Percentiles rank a stretch among this genome's conserved stretches.
Conservation (phyloP, 2,888 invertebrate genomes). For the Volucella inflata region DNA sequence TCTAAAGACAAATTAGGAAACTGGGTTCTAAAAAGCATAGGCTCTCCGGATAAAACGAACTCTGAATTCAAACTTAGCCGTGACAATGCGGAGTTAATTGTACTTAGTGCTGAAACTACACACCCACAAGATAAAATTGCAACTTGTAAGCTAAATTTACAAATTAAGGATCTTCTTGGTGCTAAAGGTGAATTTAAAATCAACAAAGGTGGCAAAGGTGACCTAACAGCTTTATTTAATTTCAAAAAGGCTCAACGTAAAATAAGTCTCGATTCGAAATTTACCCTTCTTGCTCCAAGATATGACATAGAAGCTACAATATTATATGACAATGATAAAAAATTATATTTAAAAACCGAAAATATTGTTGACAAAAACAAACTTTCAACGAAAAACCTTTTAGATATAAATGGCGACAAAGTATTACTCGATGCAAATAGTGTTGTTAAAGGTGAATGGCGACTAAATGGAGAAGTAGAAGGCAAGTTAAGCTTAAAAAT, state of each 20-base stretch:
- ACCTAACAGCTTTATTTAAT: conserved; percentile 82
- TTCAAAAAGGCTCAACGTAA: conserved; percentile 85
- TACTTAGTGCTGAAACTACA: conserved; percentile 79
- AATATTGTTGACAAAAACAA: conserved; percentile 85
- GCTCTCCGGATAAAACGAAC: conserved; percentile 82
- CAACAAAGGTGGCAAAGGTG: conserved; percentile 87
- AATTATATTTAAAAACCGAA: conserved; percentile 87
- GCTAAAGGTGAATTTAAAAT: conserved; percentile 87
- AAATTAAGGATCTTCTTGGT: conserved; percentile 86
- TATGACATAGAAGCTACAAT: conserved; percentile 87
- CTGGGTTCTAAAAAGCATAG: conserved; percentile 79
- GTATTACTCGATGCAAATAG: conserved; percentile 81
- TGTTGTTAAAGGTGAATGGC: conserved; percentile 78
- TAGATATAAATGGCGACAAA: conserved; percentile 84
- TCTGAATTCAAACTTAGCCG: conserved; percentile 81
- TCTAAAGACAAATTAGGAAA: conserved; percentile 79
- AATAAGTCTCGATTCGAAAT: conserved; percentile 86
- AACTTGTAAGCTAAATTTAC: conserved; percentile 85
- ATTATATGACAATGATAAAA: conserved; percentile 88
- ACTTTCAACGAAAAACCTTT: conserved; percentile 86
- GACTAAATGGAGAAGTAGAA: conserved; percentile 79
- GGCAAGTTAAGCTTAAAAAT: conserved; percentile 77
- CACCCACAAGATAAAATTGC: conserved; percentile 82
- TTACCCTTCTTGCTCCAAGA: conserved; percentile 86
- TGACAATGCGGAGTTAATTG: conserved; percentile 79